These are phyloP conservation scores for Leiothrix lutea DNA, from an alignment of 2,113 vertebrate genomes.

Conservation along the genomic window DNA sequence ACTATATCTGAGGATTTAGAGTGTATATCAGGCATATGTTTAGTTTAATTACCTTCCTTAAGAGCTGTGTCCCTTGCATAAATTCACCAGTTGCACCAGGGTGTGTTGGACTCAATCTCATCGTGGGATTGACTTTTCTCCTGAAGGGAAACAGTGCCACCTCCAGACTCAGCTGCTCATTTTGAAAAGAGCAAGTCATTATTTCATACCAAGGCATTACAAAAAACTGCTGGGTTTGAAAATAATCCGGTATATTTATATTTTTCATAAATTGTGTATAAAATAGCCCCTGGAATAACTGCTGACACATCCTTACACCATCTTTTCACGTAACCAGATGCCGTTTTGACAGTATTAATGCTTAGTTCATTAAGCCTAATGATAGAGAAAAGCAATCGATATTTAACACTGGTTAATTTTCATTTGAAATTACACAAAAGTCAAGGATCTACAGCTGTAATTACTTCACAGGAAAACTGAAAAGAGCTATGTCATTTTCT, in stretches of 20 bases:
- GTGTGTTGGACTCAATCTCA: neutral
- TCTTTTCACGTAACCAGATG: neutral
- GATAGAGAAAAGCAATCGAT: neutral
- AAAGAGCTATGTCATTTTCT: neutral
- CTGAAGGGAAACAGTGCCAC: slow-evolving; percentile 57
- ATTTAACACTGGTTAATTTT: slow-evolving; percentile 9
- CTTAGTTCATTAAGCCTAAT: neutral
- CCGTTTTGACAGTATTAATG: neutral
- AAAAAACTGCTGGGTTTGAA: neutral
- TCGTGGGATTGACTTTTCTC: neutral
- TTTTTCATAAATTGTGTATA: neutral
- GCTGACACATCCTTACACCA: neutral
- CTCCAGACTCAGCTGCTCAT: neutral
- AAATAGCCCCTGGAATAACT: neutral
- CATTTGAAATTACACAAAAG: neutral
- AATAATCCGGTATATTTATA: neutral
- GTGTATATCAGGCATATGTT: neutral
- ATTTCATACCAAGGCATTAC: neutral
- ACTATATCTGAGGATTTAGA: neutral
- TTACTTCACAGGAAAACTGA: neutral
- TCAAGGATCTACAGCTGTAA: neutral
- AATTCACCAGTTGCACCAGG: neutral
- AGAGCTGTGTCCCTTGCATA: neutral
- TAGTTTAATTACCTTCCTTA: neutral
- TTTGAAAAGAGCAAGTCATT: neutral